Base-by-base conservation (phyloP, 2,113 vertebrate genomes). In the Lophura nycthemera region DNA sequence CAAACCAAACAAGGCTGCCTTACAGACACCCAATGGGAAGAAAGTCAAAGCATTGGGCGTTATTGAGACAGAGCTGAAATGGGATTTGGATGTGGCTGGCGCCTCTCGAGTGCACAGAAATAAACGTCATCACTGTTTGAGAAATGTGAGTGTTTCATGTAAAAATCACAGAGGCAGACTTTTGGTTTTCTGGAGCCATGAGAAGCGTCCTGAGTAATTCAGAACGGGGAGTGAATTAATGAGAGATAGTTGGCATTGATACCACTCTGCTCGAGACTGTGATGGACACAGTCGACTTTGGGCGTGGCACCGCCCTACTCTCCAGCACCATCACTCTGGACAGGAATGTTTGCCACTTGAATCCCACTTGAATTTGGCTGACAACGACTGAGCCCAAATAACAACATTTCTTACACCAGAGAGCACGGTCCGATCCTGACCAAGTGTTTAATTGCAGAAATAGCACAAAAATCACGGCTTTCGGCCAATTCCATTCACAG, bases 281-380 rank as follows among this genome's bases (percentile, higher is more conserved):
- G 25, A 27, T 14, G 25, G n/a, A n/a, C n/a, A n/a, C n/a, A n/a
- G n/a, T n/a, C n/a, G n/a, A n/a, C n/a, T n/a, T n/a, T n/a, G n/a
- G n/a, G n/a, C n/a, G n/a, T n/a, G 14, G 52, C 52, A 54, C 9
- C 10, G 14, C 52, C 52, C 15, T 30, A 10, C 52, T n/a, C n/a
- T n/a, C 52, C 52, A 30, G 70, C 29, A 13, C 4, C 70, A 2
- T 6, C 83, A 2, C 43, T 15, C 59, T 24, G 66, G 12, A 29
- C 73, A 14, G 0, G 3, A 70, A 5, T 1, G 0, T 6, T 2
- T 16, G 54, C 21, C 54, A 11, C 13, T 18, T 6, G 13, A 34
- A 2, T 6, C 11, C 29, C 25, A 2, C 1, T 4, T 12, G 3
- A 0, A 0, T 15, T 11, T 20, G 32, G 38, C 77, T 61, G 59